Evolutionary conservation across 2,797 vertebrate genomes (phyloP).

Genomic region (Sebastes minor): DNA sequence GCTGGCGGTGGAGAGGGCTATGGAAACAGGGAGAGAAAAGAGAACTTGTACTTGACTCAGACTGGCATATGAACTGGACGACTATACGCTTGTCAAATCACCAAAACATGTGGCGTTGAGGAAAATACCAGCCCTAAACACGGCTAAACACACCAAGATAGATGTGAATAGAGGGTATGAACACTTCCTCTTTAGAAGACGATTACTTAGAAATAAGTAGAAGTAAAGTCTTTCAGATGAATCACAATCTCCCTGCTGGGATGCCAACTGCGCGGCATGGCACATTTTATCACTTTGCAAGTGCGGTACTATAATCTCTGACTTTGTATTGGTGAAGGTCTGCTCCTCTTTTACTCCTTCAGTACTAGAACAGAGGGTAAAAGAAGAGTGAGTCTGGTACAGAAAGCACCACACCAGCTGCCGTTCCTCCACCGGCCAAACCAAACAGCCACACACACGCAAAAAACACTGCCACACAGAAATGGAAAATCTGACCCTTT

Average conservation of each 20-base stretch:
- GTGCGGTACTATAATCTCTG: background rate
- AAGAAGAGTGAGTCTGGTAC: constrained; percentile 31
- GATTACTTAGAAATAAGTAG: background rate
- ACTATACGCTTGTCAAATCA: background rate
- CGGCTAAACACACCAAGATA: background rate
- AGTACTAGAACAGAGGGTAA: constrained; percentile 1
- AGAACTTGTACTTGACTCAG: constrained; percentile 1
- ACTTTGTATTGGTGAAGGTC: background rate
- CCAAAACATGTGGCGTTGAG: background rate
- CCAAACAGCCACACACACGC: constrained; percentile 71
- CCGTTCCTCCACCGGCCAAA: constrained; percentile 65
- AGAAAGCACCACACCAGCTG: constrained; percentile 59
- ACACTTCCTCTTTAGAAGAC: background rate
- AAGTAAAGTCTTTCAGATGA: background rate
- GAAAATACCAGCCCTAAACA: constrained; percentile 8
- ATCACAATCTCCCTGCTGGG: background rate
- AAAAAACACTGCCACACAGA: constrained; percentile 61
- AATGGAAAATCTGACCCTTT: constrained; percentile 70
- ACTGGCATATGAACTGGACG: background rate
- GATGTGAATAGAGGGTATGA: constrained; percentile 2
- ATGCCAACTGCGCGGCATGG: background rate
- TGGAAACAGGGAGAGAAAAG: constrained; percentile 47
- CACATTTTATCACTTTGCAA: background rate
- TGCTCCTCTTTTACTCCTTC: constrained; percentile 12
- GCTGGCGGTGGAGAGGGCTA: constrained; percentile 43